Base-by-base conservation (phyloP, 2,888 invertebrate genomes). In the Neelides folsomi region DNA sequence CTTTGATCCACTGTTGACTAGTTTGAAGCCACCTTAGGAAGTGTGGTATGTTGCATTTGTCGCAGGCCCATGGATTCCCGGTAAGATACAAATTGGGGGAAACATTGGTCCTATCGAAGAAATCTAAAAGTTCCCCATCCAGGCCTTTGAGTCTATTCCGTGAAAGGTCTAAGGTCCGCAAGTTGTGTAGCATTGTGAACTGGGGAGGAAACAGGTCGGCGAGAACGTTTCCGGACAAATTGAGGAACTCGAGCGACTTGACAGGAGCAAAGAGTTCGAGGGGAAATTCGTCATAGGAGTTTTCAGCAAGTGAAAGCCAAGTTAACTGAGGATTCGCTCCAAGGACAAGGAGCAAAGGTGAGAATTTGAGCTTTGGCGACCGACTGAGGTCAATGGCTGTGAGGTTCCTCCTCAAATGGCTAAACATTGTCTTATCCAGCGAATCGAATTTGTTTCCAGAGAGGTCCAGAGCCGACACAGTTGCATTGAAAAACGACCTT, bases 151-250 rank as follows among this genome's bases (percentile, higher is more conserved):
- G 71, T 66, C 77, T 75, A 71, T 87, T 87, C 62, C 79, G 73
- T n/a, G 83, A 83, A 63, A 85, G 70, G 70, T 86, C 84, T 58
- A 86, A 70, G 64, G 76, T 75, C 68, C 79, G 73, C 45, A 82
- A 69, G 74, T 65, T 52, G 10, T 73, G 74, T 1, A 80, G 75
- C 52, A 77, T 75, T 2, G 73, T 70, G 1, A 82, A 68, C 44
- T 77, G 69, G 63, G 77, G 76, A 35, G 72, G 72, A 9, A 77
- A 78, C 62, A 82, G 73, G 46, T 71, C 73, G 1, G 71, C 72
- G 52, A 86, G 73, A 67, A 78, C 76, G 71, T 86, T 86, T 66
- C 80, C 78, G 35, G 84, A 84, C 64, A 86, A 71, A 71, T 86
- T 84, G 57, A 86, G 72, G 55, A 76, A 75, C 51, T 75, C 74